Evolutionary conservation across 2,888 invertebrate species (phyloP), one percentile per base, ranked within the genome.

Genomic region (Apamea crenata): DNA sequence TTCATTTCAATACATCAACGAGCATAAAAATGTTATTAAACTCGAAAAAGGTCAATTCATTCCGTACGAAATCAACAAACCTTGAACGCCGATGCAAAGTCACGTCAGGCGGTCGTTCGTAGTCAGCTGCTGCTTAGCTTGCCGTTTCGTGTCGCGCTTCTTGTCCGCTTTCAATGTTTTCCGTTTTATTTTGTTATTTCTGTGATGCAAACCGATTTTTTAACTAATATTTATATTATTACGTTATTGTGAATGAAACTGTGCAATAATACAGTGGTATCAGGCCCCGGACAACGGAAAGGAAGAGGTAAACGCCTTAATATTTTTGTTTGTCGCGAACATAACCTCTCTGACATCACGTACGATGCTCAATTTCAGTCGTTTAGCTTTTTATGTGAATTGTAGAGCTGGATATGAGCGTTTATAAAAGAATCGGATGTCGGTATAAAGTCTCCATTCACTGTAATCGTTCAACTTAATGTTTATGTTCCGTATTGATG

Each of bases 61-160:
- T 63, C 56, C 69, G 74, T 74, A 65, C 66, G 71, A 82, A 80
- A 82, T 82, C 36, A 85, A 78, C 81, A 75, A 79, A 75, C 81
- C 59, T 77, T 79, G 44, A 71, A 89, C 95, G 94, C 90, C 85
- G 77, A 73, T 92, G 89, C 96, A 96, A 97, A 92, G 96, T 94
- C 90, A 94, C 89, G 87, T 89, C 94, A 92, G 89, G 91, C 95
- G 91, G 92, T 91, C 93, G 90, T 91, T 92, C 93, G 93, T 94
- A 97, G 97, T 97, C 97, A 97, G 97, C 97, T 97, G 97, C 97
- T 97, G 97, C 97, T 97, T 97, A 96, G 97, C 97, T 97, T 97
- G 97, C 97, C 97, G 97, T 97, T 97, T 97, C 97, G 97, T 97
- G 97, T 97, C 97, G 97, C 97, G 97, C 97, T 97, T 97, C 96